Conservation (phyloP, 2,888 invertebrate species). For the Pachymerium ferrugineum region DNA sequence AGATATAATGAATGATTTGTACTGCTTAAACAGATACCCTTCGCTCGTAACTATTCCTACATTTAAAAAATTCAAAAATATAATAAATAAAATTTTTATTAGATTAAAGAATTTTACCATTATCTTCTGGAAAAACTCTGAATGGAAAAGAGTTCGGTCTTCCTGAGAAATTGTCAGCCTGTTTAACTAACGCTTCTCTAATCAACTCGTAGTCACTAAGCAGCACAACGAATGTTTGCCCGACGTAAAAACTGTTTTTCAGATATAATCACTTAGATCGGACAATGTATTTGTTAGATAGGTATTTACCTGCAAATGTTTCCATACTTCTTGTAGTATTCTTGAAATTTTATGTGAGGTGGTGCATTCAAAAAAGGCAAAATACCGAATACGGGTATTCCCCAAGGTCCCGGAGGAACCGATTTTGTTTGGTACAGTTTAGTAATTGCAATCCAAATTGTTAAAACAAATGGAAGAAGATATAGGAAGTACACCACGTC, state of each 20-base stretch:
- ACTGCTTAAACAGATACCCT: neutral
- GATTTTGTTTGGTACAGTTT: neutral
- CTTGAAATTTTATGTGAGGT: slow-evolving; percentile 28
- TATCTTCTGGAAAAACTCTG: slow-evolving; percentile 5
- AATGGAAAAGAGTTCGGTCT: slow-evolving; percentile 17
- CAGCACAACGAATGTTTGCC: neutral
- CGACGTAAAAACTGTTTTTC: slow-evolving; percentile 13
- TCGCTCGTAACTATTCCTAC: slow-evolving; percentile 29
- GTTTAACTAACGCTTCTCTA: slow-evolving; percentile 30
- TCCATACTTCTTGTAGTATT: slow-evolving; percentile 28
- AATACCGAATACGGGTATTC: neutral
- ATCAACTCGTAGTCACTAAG: neutral
- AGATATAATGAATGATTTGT: slow-evolving; percentile 15
- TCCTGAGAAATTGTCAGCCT: slow-evolving; percentile 23
- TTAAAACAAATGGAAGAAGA: too few relatives aligned
- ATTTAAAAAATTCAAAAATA: neutral
- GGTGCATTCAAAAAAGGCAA: slow-evolving; percentile 20
- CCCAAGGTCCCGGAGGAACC: slow-evolving; percentile 21
- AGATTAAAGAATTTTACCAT: neutral
- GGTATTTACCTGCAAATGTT: slow-evolving; percentile 28
- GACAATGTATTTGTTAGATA: too few relatives aligned
- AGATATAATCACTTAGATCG: too few relatives aligned
- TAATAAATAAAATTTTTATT: neutral
- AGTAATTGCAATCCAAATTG: too few relatives aligned
- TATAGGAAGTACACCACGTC: too few relatives aligned